Conservation (phyloP, 1,140 invertebrate genomes). For the Hesperophylax magnus region DNA sequence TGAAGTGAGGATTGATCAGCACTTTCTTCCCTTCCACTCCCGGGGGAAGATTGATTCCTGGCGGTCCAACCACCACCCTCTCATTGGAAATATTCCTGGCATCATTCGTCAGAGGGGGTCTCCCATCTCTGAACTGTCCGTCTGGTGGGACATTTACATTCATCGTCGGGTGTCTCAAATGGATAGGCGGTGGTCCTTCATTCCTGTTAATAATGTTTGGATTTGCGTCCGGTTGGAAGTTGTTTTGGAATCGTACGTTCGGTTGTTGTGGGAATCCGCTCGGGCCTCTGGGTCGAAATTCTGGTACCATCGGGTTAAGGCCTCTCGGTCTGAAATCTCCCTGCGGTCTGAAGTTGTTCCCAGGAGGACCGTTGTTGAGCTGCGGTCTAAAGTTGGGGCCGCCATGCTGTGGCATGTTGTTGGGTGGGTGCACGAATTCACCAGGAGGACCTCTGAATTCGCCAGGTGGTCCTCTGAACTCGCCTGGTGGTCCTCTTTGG, state of each 20-base stretch:
- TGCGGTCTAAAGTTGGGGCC: constrained; percentile 20
- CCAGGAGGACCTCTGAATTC: background rate
- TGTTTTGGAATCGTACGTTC: background rate
- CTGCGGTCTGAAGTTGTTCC: constrained; percentile 5
- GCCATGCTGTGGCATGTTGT: background rate
- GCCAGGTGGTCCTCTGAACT: no score
- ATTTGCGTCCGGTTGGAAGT: background rate
- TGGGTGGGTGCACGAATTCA: constrained; percentile 4
- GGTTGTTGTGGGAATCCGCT: background rate
- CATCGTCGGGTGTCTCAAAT: background rate
- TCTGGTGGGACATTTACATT: background rate
- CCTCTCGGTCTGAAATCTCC: constrained; percentile 17
- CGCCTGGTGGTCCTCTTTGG: no score
- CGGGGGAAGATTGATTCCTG: background rate
- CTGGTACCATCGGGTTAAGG: background rate
- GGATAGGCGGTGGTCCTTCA: background rate
- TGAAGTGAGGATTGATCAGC: constrained; percentile 55
- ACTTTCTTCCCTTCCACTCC: constrained; percentile 49
- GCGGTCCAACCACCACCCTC: background rate
- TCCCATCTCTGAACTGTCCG: background rate
- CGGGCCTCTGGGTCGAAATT: constrained; percentile 16
- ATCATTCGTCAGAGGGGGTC: background rate
- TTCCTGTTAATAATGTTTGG: background rate
- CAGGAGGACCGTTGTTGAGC: background rate
- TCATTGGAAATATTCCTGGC: background rate